Conservation (phyloP, 2,797 vertebrate species). For the Syngnathus rostellatus region DNA sequence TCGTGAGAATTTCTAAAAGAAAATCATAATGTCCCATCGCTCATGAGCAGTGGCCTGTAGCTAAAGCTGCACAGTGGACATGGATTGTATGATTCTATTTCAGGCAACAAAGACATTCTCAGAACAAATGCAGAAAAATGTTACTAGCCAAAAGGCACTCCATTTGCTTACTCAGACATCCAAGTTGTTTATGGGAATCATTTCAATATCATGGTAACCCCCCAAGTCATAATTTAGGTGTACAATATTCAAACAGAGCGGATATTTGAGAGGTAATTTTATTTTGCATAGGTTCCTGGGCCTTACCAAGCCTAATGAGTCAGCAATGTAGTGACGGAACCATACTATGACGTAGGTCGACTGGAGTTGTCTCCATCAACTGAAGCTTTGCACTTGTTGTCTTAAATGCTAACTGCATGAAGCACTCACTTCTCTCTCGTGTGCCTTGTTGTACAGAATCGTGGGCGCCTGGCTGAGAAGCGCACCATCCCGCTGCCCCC, state of each 20-base stretch:
- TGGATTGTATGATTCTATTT: neutral
- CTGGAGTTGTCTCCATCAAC: neutral
- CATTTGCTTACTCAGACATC: neutral
- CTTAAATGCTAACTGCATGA: conserved; percentile 22
- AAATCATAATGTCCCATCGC: too few species aligned
- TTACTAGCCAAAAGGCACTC: neutral
- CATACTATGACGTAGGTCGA: too few species aligned
- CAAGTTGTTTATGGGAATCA: neutral
- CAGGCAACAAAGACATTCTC: neutral
- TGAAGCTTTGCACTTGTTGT: neutral
- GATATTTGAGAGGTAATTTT: too few species aligned
- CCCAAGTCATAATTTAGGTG: neutral
- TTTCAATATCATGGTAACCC: neutral
- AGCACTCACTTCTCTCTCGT: conserved; percentile 18
- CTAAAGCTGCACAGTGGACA: neutral
- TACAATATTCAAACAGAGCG: too few species aligned
- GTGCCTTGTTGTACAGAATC: conserved; percentile 74
- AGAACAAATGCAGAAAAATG: neutral
- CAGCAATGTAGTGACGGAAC: too few species aligned
- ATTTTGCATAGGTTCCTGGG: too few species aligned
- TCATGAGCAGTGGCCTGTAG: too few species aligned
- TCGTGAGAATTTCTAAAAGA: too few species aligned
- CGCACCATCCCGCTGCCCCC: conserved; percentile 86
- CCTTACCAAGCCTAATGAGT: too few species aligned
- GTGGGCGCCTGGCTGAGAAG: conserved; percentile 94